Base-by-base conservation (phyloP, 2,888 invertebrate species). In the Philhelius pedissequus region DNA sequence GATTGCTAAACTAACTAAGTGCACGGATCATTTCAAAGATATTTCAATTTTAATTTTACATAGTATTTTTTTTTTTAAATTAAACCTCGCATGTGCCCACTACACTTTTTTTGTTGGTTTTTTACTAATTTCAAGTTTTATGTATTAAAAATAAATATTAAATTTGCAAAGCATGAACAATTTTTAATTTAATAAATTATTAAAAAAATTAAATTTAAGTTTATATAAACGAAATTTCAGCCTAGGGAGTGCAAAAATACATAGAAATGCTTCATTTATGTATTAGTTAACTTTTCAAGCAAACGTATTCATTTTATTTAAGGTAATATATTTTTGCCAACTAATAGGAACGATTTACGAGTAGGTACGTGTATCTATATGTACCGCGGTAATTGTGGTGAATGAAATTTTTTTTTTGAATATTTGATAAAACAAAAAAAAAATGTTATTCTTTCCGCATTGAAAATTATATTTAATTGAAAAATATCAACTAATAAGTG, bases 31-130 rank as follows among this genome's bases (percentile, higher is more conserved):
- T 75, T 70, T 56, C 79, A 78, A 83, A 66, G 4, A 43, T 64
- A 0, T 38, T 32, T 48, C n/a, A 30, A n/a, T 64, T 43, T 18
- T 6, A 27, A 22, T 27, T 43, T 32, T 13, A 64, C 13, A 27
- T 40, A 27, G 6, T 45, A 25, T 62, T 64, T 13, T 3, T 32
- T 20, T 20, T 45, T 2, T 6, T 15, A 27, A 43, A 22, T 22
- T 11, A 18, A 18, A 18, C 79, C 84, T 80, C 84, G 80, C 68
- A 84, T 84, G 84, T 84, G 84, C 84, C 84, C 84, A 84, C 84
- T 84, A 84, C 84, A 84, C 80, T 84, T 84, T 83, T 83, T 83
- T 66, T 35, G 0, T 50, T 27, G 25, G n/a, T n/a, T n/a, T n/a
- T n/a, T n/a, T n/a, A 58, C 40, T 45, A 71, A 38, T 71, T 73